Conservation (phyloP, 2,888 invertebrate species). For the Cinara cedri region DNA sequence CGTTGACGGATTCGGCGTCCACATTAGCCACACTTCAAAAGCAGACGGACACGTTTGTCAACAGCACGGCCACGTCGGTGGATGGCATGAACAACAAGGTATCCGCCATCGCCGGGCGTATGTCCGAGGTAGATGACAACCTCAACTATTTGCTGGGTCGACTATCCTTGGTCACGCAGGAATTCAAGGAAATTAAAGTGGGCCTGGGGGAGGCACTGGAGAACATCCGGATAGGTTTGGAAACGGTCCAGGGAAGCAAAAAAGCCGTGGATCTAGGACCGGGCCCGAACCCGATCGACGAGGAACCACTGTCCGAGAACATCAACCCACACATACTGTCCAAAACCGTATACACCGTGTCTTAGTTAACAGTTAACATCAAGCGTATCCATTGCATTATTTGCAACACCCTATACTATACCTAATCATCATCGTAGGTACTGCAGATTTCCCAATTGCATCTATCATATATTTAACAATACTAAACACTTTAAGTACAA, state of each 20-base stretch:
- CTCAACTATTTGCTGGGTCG: slow-evolving; percentile 82
- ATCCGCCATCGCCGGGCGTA: slow-evolving; percentile 75
- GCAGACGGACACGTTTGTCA: slow-evolving; percentile 80
- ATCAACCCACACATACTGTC: slow-evolving; percentile 60
- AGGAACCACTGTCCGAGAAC: slow-evolving; percentile 61
- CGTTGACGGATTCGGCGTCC: slow-evolving; percentile 77
- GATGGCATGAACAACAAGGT: slow-evolving; percentile 65
- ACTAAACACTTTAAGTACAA: too few relatives aligned
- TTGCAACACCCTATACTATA: too few relatives aligned
- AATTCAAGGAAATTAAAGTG: slow-evolving; percentile 80
- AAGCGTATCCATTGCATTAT: too few relatives aligned
- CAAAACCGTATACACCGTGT: slow-evolving; percentile 48
- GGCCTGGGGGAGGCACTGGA: slow-evolving; percentile 77
- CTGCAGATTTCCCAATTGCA: too few relatives aligned
- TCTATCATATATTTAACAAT: too few relatives aligned
- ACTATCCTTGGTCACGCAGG: slow-evolving; percentile 80
- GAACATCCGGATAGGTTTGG: slow-evolving; percentile 72
- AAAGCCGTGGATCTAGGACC: slow-evolving; percentile 62
- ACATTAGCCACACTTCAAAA: slow-evolving; percentile 78
- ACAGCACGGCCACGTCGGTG: slow-evolving; percentile 78
- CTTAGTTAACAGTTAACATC: background rate
- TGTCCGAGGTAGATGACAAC: slow-evolving; percentile 80
- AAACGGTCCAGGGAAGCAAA: slow-evolving; percentile 70
- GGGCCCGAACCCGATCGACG: slow-evolving; percentile 64
- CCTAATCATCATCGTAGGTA: too few relatives aligned